Percentiles rank a stretch among this genome's conserved stretches.
phyloP scores from a whole-genome alignment of 2,797 vertebrate species.

The Emys orbicularis region DNA sequence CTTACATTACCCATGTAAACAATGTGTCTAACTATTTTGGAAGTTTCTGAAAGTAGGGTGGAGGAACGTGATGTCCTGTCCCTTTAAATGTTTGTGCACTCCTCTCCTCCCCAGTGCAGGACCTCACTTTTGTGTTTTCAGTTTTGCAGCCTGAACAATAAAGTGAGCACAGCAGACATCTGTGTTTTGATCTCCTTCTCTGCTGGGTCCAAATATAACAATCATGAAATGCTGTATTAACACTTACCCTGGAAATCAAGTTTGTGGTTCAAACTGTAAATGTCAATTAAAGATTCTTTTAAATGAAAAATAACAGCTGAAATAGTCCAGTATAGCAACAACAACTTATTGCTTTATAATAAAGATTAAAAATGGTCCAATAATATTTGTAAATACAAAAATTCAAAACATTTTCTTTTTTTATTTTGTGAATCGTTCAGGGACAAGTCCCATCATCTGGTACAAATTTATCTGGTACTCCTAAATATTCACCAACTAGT shows the following conservation, averaged over 20 bases:
- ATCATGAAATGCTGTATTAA: neutral
- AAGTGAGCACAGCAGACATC: neutral
- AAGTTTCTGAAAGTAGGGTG: neutral
- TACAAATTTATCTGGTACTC: neutral
- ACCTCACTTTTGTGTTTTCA: neutral
- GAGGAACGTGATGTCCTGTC: neutral
- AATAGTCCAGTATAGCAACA: neutral
- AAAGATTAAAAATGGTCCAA: neutral
- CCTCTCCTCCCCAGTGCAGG: neutral
- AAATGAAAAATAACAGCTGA: neutral
- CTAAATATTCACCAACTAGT: neutral
- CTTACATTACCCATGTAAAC: neutral
- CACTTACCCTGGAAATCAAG: neutral
- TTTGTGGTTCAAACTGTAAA: neutral
- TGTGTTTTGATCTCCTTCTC: neutral
- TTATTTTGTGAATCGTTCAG: neutral
- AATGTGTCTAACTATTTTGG: neutral
- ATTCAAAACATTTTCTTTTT: neutral
- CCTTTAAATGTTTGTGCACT: neutral
- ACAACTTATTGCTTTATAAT: neutral
- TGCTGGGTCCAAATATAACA: neutral
- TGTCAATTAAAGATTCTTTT: no score
- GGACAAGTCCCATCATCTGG: neutral
- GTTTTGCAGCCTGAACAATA: neutral
- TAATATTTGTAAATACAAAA: neutral